Evolutionary conservation across 2,888 invertebrate genomes (phyloP).

Genomic region (Archips crataeganus): DNA sequence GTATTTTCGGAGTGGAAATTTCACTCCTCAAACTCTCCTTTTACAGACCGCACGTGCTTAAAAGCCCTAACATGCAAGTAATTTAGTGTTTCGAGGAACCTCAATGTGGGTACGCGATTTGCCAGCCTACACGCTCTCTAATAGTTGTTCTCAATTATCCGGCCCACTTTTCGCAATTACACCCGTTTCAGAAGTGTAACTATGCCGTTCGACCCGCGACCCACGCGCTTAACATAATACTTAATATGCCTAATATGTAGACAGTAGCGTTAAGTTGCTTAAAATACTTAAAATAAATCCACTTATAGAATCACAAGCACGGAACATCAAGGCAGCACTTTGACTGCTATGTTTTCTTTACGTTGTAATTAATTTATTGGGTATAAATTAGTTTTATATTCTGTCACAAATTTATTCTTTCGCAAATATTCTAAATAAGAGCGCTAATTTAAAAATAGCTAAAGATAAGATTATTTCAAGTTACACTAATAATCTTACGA

Average conservation of each 20-base stretch:
- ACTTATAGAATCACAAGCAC: too few species aligned
- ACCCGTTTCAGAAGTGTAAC: conserved; percentile 5
- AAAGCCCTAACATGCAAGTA: conserved; percentile 5
- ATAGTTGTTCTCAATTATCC: conserved; percentile 24
- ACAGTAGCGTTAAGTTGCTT: not conserved
- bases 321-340: not conserved
- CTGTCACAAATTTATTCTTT: too few species aligned
- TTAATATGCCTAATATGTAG: not conserved
- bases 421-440: too few species aligned
- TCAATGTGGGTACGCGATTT: not conserved
- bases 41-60: not conserved
- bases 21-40: not conserved
- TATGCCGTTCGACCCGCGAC: conserved; percentile 3
- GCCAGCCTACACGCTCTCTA: conserved; percentile 8
- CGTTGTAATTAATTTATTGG: too few species aligned
- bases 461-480: too few species aligned
- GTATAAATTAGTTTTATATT: too few species aligned
- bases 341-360: too few species aligned
- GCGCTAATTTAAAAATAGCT: too few species aligned
- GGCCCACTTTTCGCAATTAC: conserved; percentile 22
- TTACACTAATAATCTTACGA: too few species aligned
- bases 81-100: conserved; percentile 4
- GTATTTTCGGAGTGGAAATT: not conserved
- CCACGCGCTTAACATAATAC: not conserved
- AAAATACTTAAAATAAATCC: not conserved